A percentile compares a stretch with the other conserved stretches of the same genome.
Evolutionary conservation across 2,797 vertebrate species (phyloP).

Genomic region (Sciurus vulgaris): DNA sequence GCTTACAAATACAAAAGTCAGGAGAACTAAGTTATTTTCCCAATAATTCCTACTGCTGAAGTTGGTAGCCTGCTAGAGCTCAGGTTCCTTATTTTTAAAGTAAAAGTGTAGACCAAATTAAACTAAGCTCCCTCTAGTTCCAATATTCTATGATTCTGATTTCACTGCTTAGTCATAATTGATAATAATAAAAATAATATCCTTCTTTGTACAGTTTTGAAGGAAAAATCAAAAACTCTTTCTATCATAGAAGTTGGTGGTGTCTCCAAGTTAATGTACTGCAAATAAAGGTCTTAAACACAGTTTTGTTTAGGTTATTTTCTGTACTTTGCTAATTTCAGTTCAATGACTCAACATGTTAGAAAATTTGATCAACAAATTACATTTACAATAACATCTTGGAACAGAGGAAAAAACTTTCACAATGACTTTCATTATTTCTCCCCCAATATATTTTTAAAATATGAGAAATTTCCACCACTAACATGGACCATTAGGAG

Average conservation of each 20-base stretch:
- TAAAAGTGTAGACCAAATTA: constrained; percentile 41
- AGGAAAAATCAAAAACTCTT: constrained; percentile 27
- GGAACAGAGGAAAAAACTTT: constrained; percentile 21
- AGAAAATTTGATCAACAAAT: constrained; percentile 16
- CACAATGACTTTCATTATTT: constrained; percentile 5
- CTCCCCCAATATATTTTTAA: background rate
- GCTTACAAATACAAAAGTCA: background rate
- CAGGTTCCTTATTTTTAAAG: constrained; percentile 48
- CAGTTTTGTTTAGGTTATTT: constrained; percentile 27
- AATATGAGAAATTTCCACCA: background rate
- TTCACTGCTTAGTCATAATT: constrained; percentile 11
- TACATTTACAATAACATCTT: constrained; percentile 45
- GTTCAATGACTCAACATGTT: constrained; percentile 26
- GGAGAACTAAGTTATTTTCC: constrained; percentile 18
- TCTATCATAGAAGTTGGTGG: background rate
- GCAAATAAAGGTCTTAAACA: background rate
- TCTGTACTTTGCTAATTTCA: constrained; percentile 12
- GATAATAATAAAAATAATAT: constrained; percentile 24
- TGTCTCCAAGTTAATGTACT: constrained; percentile 8
- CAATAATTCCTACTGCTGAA: background rate
- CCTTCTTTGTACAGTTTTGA: constrained; percentile 44
- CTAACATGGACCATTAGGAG: background rate
- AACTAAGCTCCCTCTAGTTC: background rate
- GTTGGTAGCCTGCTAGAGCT: background rate
- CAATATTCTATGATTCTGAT: background rate